Evolutionary conservation across 2,888 invertebrate genomes (phyloP).

Genomic region (Sisyra nigra): DNA sequence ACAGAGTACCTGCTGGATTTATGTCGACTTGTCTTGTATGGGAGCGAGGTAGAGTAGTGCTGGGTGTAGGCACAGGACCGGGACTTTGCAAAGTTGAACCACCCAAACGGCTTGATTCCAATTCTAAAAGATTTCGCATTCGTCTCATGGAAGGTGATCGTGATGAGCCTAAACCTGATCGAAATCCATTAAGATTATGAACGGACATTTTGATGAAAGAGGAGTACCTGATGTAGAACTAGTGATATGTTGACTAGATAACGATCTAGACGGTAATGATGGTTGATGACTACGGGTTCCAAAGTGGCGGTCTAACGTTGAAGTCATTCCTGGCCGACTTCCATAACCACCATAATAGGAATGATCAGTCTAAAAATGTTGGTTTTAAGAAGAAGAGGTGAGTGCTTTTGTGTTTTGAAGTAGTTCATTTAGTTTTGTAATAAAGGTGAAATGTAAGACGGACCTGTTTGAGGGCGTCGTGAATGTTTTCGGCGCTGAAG

Average conservation of each 20-base stretch:
- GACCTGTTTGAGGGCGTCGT: slow-evolving; percentile 71
- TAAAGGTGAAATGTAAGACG: slow-evolving; percentile 20
- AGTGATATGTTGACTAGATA: slow-evolving; percentile 56
- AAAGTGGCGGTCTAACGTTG: slow-evolving; percentile 49
- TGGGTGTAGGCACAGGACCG: slow-evolving; percentile 61
- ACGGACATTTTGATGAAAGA: no score
- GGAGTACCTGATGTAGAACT: slow-evolving; percentile 29
- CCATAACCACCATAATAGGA: slow-evolving; percentile 43
- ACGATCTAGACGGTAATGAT: slow-evolving; percentile 55
- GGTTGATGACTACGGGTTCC: slow-evolving; percentile 33
- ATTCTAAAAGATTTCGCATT: slow-evolving; percentile 65
- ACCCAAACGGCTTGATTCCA: slow-evolving; percentile 35
- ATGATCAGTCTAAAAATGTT: slow-evolving; percentile 27
- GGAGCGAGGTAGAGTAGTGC: slow-evolving; percentile 56
- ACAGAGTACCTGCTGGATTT: slow-evolving; percentile 62
- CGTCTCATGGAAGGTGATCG: slow-evolving; percentile 63
- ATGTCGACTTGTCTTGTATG: slow-evolving; percentile 65
- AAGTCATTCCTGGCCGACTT: slow-evolving; percentile 49
- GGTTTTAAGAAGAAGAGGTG: no score
- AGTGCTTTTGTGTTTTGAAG: background rate
- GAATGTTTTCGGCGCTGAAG: slow-evolving; percentile 85
- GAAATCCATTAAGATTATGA: slow-evolving; percentile 44
- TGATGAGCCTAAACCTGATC: slow-evolving; percentile 27
- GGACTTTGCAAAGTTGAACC: slow-evolving; percentile 43
- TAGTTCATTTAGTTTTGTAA: slow-evolving; percentile 18